A percentile compares a stretch with the other conserved stretches of the same genome.
Conservation (phyloP, 2,113 vertebrate species). For the Lanius collurio region DNA sequence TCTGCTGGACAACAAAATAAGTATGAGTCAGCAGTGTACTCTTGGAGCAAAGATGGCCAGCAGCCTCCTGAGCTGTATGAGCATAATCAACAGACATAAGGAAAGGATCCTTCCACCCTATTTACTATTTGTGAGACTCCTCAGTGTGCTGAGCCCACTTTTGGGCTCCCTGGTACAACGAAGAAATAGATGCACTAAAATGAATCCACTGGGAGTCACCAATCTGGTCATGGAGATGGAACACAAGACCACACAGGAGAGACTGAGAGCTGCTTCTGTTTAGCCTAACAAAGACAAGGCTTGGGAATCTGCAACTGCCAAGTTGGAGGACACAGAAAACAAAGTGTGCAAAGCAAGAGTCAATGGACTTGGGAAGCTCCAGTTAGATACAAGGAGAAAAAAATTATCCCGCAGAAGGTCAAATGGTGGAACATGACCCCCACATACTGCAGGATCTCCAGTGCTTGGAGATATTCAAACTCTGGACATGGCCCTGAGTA, state of each 20-base stretch:
- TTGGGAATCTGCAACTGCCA: background rate
- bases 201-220: background rate
- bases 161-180: background rate
- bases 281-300: background rate
- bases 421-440: background rate
- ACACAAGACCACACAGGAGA: background rate
- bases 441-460: background rate
- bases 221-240: background rate
- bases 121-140: background rate
- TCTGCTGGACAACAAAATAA: background rate
- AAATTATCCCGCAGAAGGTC: background rate
- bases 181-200: background rate
- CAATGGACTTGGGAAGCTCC: background rate
- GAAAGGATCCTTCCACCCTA: background rate
- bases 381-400: background rate
- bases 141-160: background rate
- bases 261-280: background rate
- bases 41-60: background rate
- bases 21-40: background rate
- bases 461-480: background rate
- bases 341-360: background rate
- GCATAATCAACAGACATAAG: background rate
- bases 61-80: background rate
- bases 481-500: background rate
- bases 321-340: background rate